Base-by-base conservation (phyloP, 2,113 vertebrate species). In the Sardina pilchardus region DNA sequence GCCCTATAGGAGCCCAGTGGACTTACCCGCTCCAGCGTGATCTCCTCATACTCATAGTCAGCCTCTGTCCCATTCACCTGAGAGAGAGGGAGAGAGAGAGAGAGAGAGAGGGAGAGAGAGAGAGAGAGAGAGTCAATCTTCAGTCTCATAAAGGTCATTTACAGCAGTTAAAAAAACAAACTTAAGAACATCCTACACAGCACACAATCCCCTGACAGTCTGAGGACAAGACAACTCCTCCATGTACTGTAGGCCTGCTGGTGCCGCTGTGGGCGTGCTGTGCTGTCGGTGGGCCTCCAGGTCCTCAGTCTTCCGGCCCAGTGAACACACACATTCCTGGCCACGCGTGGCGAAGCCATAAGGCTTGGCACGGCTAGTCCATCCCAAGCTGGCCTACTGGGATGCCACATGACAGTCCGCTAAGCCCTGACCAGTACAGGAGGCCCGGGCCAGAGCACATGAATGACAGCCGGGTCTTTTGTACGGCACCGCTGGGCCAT, bases 31-130 rank as follows among this genome's bases (percentile, higher is more conserved):
- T 99, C 98, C 92, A 99, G 95, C 26, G 97, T 99, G 93, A 99
- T 99, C 95, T 99, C 98, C 94, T 99, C 98, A 93, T 99, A 99
- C 92, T 99, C 98, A 30, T 96, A 99, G 87, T 99, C 98, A 3
- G 96, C 96, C 93, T 99, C 98, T 0, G 97, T 97, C 87, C 98
- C 98, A 86, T 99, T 99, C 87, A 99, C 97, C 98, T 99, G 91
- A 48, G 85, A 83, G 82, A 45, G 43, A 21, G 86, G 48, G 5
- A 88, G 42, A 45, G 83, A 43, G 45, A 17, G 30, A 87, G 42
- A 75, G 36, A 26, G 59, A 67, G n/a, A 67, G 59, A 67, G 59
- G n/a, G 59, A 67, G 59, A 67, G 59, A 67, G 59, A 67, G 59
- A 67, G 59, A 67, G 59, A 67, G 59, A 67, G 59, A 67, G 63